phyloP scores from a whole-genome alignment of 92 coral and sea anemone genomes.

The Epizoanthus illoricatus region DNA sequence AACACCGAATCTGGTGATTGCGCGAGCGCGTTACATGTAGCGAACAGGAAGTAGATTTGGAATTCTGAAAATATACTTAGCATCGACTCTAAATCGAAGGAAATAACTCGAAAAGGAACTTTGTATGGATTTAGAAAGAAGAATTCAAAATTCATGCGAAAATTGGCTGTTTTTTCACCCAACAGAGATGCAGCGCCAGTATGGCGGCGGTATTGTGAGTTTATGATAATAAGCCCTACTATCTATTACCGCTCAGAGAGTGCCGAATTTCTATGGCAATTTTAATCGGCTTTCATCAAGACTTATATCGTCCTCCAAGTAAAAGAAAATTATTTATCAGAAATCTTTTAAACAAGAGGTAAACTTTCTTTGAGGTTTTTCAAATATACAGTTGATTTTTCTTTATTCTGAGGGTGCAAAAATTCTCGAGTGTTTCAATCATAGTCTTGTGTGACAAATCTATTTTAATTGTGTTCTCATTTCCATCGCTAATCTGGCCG shows the following conservation, averaged over 20 bases:
- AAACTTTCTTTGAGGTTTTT: slow-evolving; percentile 17
- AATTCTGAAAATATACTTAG: slow-evolving; percentile 1
- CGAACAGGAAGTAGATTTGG: slow-evolving; percentile 26
- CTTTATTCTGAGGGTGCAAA: background rate
- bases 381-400: background rate
- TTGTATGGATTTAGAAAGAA: slow-evolving; percentile 2
- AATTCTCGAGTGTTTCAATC: slow-evolving; percentile 2
- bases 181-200: slow-evolving; percentile 84
- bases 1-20: slow-evolving; percentile 42
- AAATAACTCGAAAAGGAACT: background rate
- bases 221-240: slow-evolving; percentile 44
- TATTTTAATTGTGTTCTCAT: slow-evolving; percentile 17
- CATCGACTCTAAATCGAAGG: slow-evolving; percentile 18
- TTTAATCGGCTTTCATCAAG: slow-evolving; percentile 35
- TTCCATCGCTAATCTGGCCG: slow-evolving; percentile 28
- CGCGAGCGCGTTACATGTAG: slow-evolving; percentile 41
- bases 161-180: slow-evolving; percentile 76
- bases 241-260: slow-evolving; percentile 43
- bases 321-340: slow-evolving; percentile 10
- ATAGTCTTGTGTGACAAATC: slow-evolving; percentile 29
- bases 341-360: background rate
- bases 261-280: slow-evolving; percentile 39
- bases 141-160: slow-evolving; percentile 29
- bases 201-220: slow-evolving; percentile 74
- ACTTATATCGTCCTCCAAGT: slow-evolving; percentile 6